Evolutionary conservation across 2,113 vertebrate genomes (phyloP).

Genomic region (Athene noctua): DNA sequence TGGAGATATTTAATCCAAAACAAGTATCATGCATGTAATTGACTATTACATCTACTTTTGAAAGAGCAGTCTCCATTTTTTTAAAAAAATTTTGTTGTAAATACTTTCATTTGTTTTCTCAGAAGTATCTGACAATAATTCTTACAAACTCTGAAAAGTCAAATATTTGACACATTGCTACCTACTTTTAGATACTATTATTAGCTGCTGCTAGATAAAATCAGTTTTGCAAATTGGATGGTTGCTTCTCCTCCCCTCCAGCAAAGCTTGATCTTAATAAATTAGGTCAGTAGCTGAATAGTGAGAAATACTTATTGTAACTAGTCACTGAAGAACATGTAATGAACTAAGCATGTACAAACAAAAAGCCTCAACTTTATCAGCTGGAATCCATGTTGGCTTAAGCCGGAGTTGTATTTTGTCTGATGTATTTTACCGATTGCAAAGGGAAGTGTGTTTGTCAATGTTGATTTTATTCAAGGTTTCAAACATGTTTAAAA

Average conservation of each 20-base stretch:
- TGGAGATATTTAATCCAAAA: neutral
- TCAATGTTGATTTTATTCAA: neutral
- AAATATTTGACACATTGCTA: neutral
- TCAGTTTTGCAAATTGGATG: neutral
- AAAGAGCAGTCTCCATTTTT: neutral
- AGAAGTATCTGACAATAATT: neutral
- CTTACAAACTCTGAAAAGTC: constrained; percentile 34
- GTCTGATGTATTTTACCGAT: neutral
- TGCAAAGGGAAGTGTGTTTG: neutral
- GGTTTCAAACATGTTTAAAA: neutral
- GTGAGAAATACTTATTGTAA: neutral
- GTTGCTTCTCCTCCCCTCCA: neutral
- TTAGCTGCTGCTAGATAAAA: neutral
- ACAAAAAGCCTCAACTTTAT: neutral
- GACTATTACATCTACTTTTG: neutral
- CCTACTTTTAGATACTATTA: neutral
- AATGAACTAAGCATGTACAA: neutral
- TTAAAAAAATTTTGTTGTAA: neutral
- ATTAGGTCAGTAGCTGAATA: neutral
- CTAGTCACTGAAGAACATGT: neutral
- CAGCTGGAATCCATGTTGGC: neutral
- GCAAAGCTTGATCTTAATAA: neutral
- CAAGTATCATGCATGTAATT: neutral
- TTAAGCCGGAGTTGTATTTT: neutral
- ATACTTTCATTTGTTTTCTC: constrained; percentile 30